These are phyloP conservation scores for Clusia tigrina DNA, from an alignment of 2,888 invertebrate genomes.

Conservation along the genomic window DNA sequence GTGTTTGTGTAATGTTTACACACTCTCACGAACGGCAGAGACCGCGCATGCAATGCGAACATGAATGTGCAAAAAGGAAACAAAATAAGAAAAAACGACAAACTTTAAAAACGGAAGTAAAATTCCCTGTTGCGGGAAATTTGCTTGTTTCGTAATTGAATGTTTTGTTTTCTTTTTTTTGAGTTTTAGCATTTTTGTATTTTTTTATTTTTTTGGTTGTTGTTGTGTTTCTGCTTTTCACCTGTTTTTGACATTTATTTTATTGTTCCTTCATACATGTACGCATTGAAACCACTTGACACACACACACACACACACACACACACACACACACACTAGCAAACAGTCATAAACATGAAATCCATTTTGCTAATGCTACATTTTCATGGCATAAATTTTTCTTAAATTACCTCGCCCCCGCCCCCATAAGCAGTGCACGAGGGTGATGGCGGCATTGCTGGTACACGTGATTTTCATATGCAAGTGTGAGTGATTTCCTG, in stretches of 20 bases:
- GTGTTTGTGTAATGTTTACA: slow-evolving; percentile 48
- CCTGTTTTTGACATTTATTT: slow-evolving; percentile 40
- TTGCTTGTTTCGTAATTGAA: slow-evolving; percentile 34
- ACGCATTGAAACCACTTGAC: too few relatives aligned
- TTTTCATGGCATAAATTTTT: slow-evolving; percentile 33
- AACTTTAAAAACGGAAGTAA: slow-evolving; percentile 40
- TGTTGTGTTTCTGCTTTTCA: slow-evolving; percentile 23
- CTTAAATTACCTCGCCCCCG: slow-evolving; percentile 31
- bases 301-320: slow-evolving; percentile 9
- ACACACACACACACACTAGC: not conserved
- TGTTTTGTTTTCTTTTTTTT: slow-evolving; percentile 21
- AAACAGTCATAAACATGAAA: not conserved
- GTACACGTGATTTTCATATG: slow-evolving; percentile 2
- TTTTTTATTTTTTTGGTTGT: not conserved
- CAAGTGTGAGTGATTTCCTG: slow-evolving; percentile 24
- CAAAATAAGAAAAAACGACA: not conserved
- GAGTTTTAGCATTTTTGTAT: slow-evolving; percentile 16
- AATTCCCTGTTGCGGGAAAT: slow-evolving; percentile 43
- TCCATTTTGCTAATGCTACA: slow-evolving; percentile 29
- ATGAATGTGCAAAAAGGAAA: slow-evolving; percentile 4
- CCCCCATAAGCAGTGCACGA: not conserved
- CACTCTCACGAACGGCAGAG: slow-evolving; percentile 17
- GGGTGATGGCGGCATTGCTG: not conserved
- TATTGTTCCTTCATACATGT: slow-evolving; percentile 25
- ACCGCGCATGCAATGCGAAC: slow-evolving; percentile 19